Evolutionary conservation across 2,888 invertebrate species (phyloP).

Genomic region (Cryptus armator): DNA sequence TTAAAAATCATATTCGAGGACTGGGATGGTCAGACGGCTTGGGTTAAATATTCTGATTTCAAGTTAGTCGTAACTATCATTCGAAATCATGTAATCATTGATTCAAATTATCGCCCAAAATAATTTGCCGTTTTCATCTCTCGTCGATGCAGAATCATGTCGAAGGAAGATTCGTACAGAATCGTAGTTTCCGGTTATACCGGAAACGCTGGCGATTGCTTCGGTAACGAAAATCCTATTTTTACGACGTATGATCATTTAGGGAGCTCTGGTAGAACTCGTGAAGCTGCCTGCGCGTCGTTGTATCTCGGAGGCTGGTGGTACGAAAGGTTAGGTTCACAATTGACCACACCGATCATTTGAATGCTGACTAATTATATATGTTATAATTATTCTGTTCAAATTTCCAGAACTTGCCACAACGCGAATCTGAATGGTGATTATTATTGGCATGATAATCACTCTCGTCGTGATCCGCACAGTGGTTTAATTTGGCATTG

Average conservation of each 20-base stretch:
- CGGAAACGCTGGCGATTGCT: background rate
- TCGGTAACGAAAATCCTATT: background rate
- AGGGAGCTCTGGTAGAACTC: background rate
- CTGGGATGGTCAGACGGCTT: slow-evolving; percentile 4
- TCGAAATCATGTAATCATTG: background rate
- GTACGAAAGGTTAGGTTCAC: background rate
- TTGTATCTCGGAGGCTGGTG: background rate
- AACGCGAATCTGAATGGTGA: background rate
- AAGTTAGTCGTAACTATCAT: background rate
- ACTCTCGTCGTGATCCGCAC: background rate
- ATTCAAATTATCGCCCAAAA: background rate
- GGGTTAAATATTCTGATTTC: slow-evolving; percentile 32
- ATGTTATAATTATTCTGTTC: too few species aligned
- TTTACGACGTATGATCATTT: background rate
- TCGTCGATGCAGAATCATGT: background rate
- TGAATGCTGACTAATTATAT: too few species aligned
- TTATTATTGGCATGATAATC: background rate
- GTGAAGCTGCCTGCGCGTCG: background rate
- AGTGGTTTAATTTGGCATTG: background rate
- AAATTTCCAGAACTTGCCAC: background rate
- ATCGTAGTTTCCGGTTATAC: background rate
- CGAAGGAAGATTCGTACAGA: background rate
- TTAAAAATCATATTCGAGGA: slow-evolving; percentile 56
- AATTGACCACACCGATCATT: background rate
- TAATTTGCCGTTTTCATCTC: background rate